Evolutionary conservation across 2,797 vertebrate species (phyloP), one percentile per base, ranked within the genome.

Genomic region (Protonibea diacanthus): DNA sequence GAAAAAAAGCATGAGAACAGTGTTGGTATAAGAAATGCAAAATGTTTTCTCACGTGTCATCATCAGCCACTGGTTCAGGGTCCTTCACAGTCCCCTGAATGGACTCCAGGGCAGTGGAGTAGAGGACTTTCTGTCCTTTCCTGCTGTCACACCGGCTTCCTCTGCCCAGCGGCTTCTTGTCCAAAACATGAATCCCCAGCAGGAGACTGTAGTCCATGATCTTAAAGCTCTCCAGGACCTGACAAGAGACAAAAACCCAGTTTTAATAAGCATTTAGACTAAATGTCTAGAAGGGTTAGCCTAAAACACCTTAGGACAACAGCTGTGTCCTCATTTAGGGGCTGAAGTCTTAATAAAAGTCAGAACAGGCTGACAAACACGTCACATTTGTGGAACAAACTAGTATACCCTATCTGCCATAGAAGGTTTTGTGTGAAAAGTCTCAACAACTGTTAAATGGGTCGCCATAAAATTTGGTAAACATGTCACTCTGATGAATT

Each of bases 161-260:
- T 89, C 97, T 83, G 48, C 88, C 92, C 81, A 95, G 94, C 3
- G 84, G 62, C 82, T 88, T 94, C 49, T 59, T 73, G 64, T 95
- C 88, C 82, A 90, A 71, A 18, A 95, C 77, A 1, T 96, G 95
- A 67, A 95, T 86, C 20, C 95, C 95, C 82, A 95, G 82, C 70
- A 95, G 92, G 52, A 99, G 95, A 82, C 97, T 98, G 89, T 99
- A 99, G 93, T 99, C 98, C 97, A 99, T 99, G 91, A 99, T 99
- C 93, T 98, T 99, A 88, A 99, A 99, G 85, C 97, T 99, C 94
- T 99, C 97, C 66, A 98, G 91, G 17, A 99, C 98, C 98, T 99
- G 84, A 14, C 2, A 9, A 49, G 23, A 21, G 7, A 68, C 38
- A 78, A 1, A 74, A 55, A 58, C 11, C 6, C 42, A 44, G 10